Evolutionary conservation across 2,888 invertebrate genomes (phyloP).

Genomic region (Pachymerium ferrugineum): DNA sequence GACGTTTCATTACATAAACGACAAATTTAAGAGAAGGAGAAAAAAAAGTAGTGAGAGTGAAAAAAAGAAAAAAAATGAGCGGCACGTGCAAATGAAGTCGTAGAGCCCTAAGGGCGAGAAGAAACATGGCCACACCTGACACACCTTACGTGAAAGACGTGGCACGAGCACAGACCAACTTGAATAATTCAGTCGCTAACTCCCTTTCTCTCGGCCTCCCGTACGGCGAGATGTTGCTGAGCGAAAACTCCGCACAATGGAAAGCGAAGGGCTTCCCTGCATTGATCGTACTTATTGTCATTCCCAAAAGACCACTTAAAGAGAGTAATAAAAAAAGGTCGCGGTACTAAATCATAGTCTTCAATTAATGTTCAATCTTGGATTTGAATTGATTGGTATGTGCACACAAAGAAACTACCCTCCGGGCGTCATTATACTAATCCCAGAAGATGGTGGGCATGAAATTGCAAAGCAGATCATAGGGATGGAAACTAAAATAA

Average conservation of each 20-base stretch:
- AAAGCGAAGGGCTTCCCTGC: not conserved
- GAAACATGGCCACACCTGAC: not conserved
- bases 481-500: not conserved
- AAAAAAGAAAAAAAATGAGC: not conserved
- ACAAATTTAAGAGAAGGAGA: not conserved
- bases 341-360: not conserved
- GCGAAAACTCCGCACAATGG: not conserved
- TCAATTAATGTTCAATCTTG: not conserved
- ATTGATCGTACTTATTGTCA: not conserved
- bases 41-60: not conserved
- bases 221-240: not conserved
- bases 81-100: conserved; percentile 27
- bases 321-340: not conserved
- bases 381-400: not conserved
- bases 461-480: conserved; percentile 6
- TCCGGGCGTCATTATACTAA: not conserved
- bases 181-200: conserved; percentile 10
- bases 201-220: not conserved
- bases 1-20: conserved; percentile 17
- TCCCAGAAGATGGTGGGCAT: not conserved
- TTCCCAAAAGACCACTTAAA: conserved; percentile 2
- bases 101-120: not conserved
- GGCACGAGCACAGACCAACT: not conserved
- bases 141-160: not conserved
- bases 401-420: not conserved